Evolutionary conservation across 2,888 invertebrate species (phyloP).

Genomic region (Salpingus planirostris): DNA sequence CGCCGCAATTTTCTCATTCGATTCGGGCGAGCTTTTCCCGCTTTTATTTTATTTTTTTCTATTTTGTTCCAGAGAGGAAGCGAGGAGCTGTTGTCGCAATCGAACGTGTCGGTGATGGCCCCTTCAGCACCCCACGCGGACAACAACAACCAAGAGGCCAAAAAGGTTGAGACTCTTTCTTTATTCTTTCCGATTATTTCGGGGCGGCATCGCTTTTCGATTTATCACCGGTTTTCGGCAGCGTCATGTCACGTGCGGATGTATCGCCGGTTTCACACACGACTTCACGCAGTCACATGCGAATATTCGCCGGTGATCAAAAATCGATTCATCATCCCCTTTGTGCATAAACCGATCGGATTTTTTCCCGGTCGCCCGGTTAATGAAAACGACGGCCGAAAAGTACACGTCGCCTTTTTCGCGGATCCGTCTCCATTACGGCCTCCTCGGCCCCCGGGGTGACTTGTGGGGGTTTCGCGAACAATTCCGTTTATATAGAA

Average conservation of each 20-base stretch:
- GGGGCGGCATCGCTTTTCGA: no score
- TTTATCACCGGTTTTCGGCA: no score
- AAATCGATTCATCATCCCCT: conserved; percentile 13
- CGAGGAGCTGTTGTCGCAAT: conserved; percentile 94
- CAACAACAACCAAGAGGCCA: conserved; percentile 90
- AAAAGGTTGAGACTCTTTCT: no score
- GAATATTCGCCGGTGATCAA: conserved; percentile 10
- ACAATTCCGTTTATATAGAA: no score
- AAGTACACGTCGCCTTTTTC: no score
- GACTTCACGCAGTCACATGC: conserved; percentile 9
- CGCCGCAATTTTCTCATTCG: background rate
- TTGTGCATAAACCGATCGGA: background rate
- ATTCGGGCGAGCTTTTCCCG: background rate
- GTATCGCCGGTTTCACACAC: conserved; percentile 11
- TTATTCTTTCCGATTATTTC: no score
- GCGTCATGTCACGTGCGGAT: no score
- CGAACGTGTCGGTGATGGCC: conserved; percentile 88
- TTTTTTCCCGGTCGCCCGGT: background rate
- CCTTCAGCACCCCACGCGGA: conserved; percentile 84
- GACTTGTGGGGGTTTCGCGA: no score
- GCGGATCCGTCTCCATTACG: no score
- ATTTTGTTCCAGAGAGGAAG: conserved; percentile 79
- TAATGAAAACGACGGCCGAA: no score
- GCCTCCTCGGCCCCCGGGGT: no score
- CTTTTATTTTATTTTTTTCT: no score